These are phyloP conservation scores for Hirtodrosophila histrioides DNA, from an alignment of 2,888 invertebrate species.

Conservation along the genomic window DNA sequence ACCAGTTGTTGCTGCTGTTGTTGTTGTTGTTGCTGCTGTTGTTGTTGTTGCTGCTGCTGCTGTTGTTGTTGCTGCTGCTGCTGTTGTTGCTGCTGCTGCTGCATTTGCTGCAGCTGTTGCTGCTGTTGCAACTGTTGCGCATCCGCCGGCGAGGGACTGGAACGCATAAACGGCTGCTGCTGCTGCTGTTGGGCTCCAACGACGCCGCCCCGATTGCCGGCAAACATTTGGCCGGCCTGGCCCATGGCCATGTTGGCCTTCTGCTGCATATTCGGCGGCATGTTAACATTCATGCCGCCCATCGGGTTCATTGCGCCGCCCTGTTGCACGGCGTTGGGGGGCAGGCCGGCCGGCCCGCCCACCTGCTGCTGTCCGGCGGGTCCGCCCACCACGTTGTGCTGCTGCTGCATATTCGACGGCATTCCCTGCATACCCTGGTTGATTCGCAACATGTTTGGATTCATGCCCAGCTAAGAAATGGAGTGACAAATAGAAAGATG, in stretches of 20 bases:
- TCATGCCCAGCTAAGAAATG: constrained; percentile 80
- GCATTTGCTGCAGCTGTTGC: constrained; percentile 86
- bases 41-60: constrained; percentile 82
- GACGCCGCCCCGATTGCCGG: constrained; percentile 86
- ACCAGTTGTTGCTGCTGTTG: constrained; percentile 82
- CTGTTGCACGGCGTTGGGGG: constrained; percentile 76
- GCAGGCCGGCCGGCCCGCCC: constrained; percentile 68
- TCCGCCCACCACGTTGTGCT: constrained; percentile 75
- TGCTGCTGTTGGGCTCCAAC: constrained; percentile 83
- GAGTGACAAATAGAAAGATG: background rate
- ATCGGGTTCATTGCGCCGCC: constrained; percentile 80
- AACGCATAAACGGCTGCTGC: constrained; percentile 89
- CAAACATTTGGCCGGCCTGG: constrained; percentile 85
- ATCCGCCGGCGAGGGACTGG: constrained; percentile 86
- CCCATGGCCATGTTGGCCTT: constrained; percentile 83
- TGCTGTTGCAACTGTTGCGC: constrained; percentile 78
- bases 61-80: constrained; percentile 84
- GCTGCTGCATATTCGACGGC: constrained; percentile 84
- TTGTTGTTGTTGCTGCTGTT: constrained; percentile 73
- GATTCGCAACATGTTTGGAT: constrained; percentile 84
- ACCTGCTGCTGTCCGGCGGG: constrained; percentile 65
- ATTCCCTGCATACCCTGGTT: constrained; percentile 84
- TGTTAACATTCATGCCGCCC: constrained; percentile 74
- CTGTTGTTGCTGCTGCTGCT: constrained; percentile 85
- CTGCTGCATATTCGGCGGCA: constrained; percentile 82